Evolutionary conservation across 2,797 vertebrate species (phyloP), one percentile per base, ranked within the genome.

Genomic region (Neomorphus geoffroyi): DNA sequence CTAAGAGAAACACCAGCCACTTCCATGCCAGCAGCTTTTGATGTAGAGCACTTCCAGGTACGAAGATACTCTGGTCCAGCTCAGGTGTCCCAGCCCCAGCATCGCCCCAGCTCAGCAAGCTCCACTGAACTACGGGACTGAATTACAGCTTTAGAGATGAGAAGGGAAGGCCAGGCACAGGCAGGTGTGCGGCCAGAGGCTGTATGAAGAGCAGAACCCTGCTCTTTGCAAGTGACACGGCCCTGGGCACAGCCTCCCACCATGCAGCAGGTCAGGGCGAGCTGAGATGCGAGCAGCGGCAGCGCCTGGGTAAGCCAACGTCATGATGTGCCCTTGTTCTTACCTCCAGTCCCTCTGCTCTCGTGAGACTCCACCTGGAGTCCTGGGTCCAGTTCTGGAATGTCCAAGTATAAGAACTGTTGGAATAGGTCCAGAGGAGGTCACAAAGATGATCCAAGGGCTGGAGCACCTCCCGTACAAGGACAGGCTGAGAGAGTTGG

Each of bases 281-380:
- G 43, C 53, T 51, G 70, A 62, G 65, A 1, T 23, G 19, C 65
- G 30, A 69, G 19, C 35, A 43, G 30, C 2, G 4, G 46, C 70
- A 65, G 51, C 3, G 11, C n/a, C 13, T 0, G 2, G 28, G 22
- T 7, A 7, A 18, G 21, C 33, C 3, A 13, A 35, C 32, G 37
- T 24, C 48, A 9, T 7, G 33, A 17, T 11, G 19, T 69, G 23
- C 27, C 24, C 45, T 33, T 46, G 5, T 13, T 74, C 43, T 48
- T 62, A 16, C 35, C 57, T n/a, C 27, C 41, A 79, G 37, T 41
- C 39, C 39, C 14, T 41, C 39, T 41, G 39, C 39, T 10, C 39
- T 41, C 14, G 39, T 41, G 39, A 41, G 14, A 41, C 10, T 14
- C 14, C 39, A 41, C 39, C 39, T 41, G 39, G 39, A 41, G 39